Evolutionary conservation across 2,797 vertebrate species (phyloP).

Genomic region (Mycteria americana): DNA sequence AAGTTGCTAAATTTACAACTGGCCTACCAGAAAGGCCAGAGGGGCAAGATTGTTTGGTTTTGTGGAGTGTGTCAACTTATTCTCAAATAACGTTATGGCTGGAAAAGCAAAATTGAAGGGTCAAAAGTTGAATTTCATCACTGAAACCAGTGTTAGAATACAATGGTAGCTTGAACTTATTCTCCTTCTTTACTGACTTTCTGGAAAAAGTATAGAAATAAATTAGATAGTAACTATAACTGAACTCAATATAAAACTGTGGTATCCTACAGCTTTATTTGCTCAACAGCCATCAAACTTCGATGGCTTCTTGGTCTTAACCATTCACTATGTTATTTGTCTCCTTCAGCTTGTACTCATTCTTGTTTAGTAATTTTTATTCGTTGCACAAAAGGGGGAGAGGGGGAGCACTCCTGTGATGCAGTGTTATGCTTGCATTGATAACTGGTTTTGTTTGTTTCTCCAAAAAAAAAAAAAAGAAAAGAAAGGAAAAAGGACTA

Average conservation of each 20-base stretch:
- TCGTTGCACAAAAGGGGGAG: constrained; percentile 59
- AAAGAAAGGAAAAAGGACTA: constrained; percentile 48
- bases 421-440: constrained; percentile 64
- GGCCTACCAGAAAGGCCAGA: neutral
- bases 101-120: constrained; percentile 37
- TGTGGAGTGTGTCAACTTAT: neutral
- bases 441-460: constrained; percentile 57
- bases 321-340: constrained; percentile 53
- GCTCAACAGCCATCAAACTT: constrained; percentile 63
- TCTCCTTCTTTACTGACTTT: constrained; percentile 47
- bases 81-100: neutral
- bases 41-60: neutral
- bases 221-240: constrained; percentile 66
- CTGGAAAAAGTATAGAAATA: constrained; percentile 21
- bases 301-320: constrained; percentile 57
- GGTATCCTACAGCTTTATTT: constrained; percentile 64
- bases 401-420: constrained; percentile 58
- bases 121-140: constrained; percentile 57
- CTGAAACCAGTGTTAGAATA: constrained; percentile 46
- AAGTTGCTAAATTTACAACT: neutral
- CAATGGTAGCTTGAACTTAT: constrained; percentile 44
- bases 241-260: constrained; percentile 65
- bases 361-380: constrained; percentile 51
- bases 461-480: neutral
- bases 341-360: constrained; percentile 50